phyloP scores from a whole-genome alignment of 2,113 vertebrate genomes.

The Forbesichthys agassizii region DNA sequence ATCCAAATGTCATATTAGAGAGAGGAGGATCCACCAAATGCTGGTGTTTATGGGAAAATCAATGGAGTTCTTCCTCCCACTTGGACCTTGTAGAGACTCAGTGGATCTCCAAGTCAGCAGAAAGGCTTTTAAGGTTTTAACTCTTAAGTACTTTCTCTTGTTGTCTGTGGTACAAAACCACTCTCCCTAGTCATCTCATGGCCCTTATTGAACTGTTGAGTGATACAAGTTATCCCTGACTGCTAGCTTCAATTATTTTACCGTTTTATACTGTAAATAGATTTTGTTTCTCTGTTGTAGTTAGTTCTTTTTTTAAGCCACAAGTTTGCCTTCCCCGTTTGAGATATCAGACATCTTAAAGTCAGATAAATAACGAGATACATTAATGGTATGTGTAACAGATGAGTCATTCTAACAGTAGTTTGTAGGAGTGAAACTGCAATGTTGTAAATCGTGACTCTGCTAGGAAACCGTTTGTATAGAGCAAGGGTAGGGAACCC shows the following conservation, averaged over 20 bases:
- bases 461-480: no score
- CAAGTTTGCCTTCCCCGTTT: slow-evolving; percentile 16
- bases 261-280: not conserved
- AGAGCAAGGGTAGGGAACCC: no score
- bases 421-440: slow-evolving; percentile 43
- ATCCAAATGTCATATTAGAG: not conserved
- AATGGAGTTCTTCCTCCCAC: slow-evolving; percentile 3
- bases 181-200: slow-evolving; percentile 10
- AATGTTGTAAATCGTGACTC: slow-evolving; percentile 5
- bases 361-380: slow-evolving; percentile 44
- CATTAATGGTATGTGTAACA: slow-evolving; percentile 23
- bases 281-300: not conserved
- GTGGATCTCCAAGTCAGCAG: slow-evolving; percentile 13
- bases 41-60: slow-evolving; percentile 3
- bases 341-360: slow-evolving; percentile 31
- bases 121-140: slow-evolving; percentile 29
- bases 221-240: slow-evolving; percentile 3
- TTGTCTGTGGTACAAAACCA: slow-evolving; percentile 6
- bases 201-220: slow-evolving; percentile 16
- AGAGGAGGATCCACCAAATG: not conserved
- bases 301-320: not conserved
- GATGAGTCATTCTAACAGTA: slow-evolving; percentile 55
- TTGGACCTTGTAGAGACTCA: not conserved
- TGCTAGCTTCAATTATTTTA: slow-evolving; percentile 3
- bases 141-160: slow-evolving; percentile 8